These are phyloP conservation scores for Drosophila trapezifrons DNA, from an alignment of 1,140 invertebrate genomes.

Conservation along the genomic window DNA sequence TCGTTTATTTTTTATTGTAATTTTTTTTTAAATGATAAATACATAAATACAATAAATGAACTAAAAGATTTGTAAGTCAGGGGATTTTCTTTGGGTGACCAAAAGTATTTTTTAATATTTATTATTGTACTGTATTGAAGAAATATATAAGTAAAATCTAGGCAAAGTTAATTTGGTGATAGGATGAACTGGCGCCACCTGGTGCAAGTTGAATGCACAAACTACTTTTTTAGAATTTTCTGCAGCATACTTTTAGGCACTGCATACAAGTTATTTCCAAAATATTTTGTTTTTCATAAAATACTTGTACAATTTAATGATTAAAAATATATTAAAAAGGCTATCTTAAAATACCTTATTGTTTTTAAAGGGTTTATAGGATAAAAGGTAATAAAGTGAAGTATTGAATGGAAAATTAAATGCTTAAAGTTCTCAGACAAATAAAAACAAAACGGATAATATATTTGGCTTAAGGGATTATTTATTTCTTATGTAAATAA, in stretches of 20 bases:
- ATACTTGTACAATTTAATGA: not conserved
- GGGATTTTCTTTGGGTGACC: not conserved
- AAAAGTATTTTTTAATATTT: not conserved
- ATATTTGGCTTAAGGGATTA: not conserved
- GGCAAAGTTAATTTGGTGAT: not conserved
- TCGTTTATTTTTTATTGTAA: slow-evolving; percentile 33
- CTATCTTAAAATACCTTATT: no score
- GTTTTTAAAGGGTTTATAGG: no score
- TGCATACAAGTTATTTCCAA: not conserved
- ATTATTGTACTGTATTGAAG: not conserved
- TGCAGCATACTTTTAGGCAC: slow-evolving; percentile 16
- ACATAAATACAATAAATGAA: slow-evolving; percentile 7
- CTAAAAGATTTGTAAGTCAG: not conserved
- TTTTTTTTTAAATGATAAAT: slow-evolving; percentile 31
- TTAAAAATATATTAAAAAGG: no score
- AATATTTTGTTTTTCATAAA: no score
- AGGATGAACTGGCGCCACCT: slow-evolving; percentile 1
- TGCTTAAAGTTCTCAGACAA: no score
- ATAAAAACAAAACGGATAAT: not conserved
- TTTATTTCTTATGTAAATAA: not conserved
- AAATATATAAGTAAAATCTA: not conserved
- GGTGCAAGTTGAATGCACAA: not conserved
- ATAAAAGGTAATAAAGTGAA: no score
- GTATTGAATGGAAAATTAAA: no score
- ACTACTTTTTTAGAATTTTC: not conserved